Base-by-base conservation (phyloP, 1,140 invertebrate species). In the Drosophila seguyi region DNA sequence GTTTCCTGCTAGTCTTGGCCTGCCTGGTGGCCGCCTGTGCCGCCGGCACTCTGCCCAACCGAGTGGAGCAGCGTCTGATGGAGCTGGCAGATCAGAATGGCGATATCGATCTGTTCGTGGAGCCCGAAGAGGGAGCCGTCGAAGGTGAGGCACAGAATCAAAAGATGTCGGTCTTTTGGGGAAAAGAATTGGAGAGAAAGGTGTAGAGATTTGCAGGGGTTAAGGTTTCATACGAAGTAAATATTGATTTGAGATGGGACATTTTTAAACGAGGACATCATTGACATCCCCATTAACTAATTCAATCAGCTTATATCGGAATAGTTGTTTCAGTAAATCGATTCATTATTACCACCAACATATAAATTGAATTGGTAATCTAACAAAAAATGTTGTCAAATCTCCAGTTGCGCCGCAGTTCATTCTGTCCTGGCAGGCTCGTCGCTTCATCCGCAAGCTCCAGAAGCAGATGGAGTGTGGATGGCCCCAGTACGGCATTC, bases 401-500 rank as follows among this genome's bases (percentile, higher is more conserved):
- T 50, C 27, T 14, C 11, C 42, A 92, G 91, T 75, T 72, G 77
- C 81, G 8, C 91, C 91, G 10, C 62, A 61, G 20, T 81, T 80
- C 59, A 78, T 92, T 41, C 8, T 92, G 16, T 92, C 91, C n/a
- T 91, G 91, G 91, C 88, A 92, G 62, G 59, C 72, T 36, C 91
- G 88, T 57, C 91, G 91, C 68, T 65, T 76, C 55, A 92, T 92
- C 42, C 82, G 80, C 47, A 92, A 85, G 36, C 3, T 90, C 25
- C 91, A 92, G 50, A 84, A 81, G 68, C 63, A 90, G n/a, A 92
- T 92, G 91, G 68, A 80, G 34, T 92, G 91, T 63, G 91, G 91
- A 27, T 92, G 74, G 65, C 88, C 91, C 1, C 41, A 78, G 27
- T 58, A 80, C 42, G 91, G 91, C 16, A 91, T 92, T 44, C 91